Base-by-base conservation (phyloP, 2,888 invertebrate genomes). In the Eupeodes luniger region DNA sequence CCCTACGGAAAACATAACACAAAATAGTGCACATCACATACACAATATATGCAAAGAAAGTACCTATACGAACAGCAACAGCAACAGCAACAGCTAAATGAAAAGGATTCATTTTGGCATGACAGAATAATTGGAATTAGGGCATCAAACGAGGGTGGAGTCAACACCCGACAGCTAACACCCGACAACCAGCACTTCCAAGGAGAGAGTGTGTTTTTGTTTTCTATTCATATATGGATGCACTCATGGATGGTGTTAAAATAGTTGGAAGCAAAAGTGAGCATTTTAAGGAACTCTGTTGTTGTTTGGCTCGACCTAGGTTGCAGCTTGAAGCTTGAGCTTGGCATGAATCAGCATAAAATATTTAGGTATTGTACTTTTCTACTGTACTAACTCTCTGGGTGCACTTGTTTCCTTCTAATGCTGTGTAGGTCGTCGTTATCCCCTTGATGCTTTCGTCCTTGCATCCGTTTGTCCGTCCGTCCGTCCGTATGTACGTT, bases 51-150 rank as follows among this genome's bases (percentile, higher is more conserved):
- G 11, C 11, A 16, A 0, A 19, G 47, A 10, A 4, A 11, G 12
- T 19, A 27, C 9, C 7, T 36, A 11, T 27, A 49, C 9, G 14
- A 47, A 47, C 4, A 59, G 57, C 10, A 72, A 34, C 11, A 59
- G 57, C 10, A 72, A 34, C 11, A 40, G 62, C 51, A 62, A 19
- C 36, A 62, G 51, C 40, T 34, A 59, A 72, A 80, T 83, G 84
- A 81, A 84, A 81, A 75, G 88, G 84, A 88, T 81, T 88, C 84
- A 84, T 78, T 88, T 84, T 84, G 84, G 88, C 84, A 88, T 88
- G 81, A 78, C 78, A 81, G 81, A 84, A 88, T 88, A 88, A 88
- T 84, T 88, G 88, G 84, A 88, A 84, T 88, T 84, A 88, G 87
- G 87, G 55, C 88, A 84, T 81, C 84, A 64, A 62, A 81, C 69